phyloP scores from a whole-genome alignment of 1,140 invertebrate genomes.

The Watersipora subatra region DNA sequence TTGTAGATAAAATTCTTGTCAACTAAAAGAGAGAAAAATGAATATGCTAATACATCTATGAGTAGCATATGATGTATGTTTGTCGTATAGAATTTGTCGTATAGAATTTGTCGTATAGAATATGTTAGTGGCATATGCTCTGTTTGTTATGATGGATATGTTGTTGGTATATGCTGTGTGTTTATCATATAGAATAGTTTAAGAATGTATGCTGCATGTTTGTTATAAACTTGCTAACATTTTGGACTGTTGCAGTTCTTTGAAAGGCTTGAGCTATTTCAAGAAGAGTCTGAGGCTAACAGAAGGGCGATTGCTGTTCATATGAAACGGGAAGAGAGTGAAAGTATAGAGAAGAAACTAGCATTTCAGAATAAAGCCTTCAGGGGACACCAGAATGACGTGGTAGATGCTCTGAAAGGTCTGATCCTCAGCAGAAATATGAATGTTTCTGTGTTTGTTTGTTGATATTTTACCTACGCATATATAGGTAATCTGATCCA shows the following conservation, averaged over 20 bases:
- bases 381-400: conserved; percentile 16
- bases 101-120: not conserved
- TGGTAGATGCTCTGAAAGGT: conserved; percentile 28
- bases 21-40: no score
- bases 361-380: conserved; percentile 25
- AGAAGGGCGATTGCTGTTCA: conserved; percentile 21
- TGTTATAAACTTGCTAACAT: not conserved
- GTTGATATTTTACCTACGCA: not conserved
- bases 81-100: not conserved
- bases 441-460: not conserved
- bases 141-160: not conserved
- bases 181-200: not conserved
- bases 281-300: conserved; percentile 21
- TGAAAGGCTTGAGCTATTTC: conserved; percentile 20
- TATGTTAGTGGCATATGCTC: not conserved
- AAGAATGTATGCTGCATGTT: not conserved
- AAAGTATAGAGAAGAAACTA: conserved; percentile 27
- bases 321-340: conserved; percentile 18
- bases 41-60: no score
- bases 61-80: not conserved
- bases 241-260: conserved; percentile 21
- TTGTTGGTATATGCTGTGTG: not conserved
- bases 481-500: no score
- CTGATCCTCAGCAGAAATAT: not conserved
- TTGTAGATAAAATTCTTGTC: no score